phyloP scores from a whole-genome alignment of 2,113 vertebrate genomes.

The Protomyctophum bolini region DNA sequence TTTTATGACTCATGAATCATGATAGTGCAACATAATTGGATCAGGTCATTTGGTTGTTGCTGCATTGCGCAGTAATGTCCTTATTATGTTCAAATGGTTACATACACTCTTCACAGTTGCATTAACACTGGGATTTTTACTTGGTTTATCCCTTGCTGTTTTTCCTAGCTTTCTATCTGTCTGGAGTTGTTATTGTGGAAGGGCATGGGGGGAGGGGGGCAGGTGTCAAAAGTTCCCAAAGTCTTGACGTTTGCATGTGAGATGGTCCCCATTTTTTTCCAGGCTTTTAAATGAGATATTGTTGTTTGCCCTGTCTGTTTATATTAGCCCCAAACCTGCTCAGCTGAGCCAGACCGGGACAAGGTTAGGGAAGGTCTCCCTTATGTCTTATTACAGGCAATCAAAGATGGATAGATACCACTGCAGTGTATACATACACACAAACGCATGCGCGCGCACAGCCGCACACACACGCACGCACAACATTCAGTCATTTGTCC shows the following conservation, averaged over 20 bases:
- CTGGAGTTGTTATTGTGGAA: neutral
- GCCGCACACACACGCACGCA: constrained; percentile 14
- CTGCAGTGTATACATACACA: too few species aligned
- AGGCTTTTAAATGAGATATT: constrained; percentile 45
- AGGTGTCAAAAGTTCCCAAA: constrained; percentile 55
- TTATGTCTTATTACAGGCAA: constrained; percentile 39
- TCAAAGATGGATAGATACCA: constrained; percentile 25
- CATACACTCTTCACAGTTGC: too few species aligned
- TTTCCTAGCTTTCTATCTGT: constrained; percentile 25
- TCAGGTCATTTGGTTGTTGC: constrained; percentile 40
- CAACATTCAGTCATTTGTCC: constrained; percentile 31
- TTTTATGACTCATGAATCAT: constrained; percentile 59
- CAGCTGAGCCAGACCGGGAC: constrained; percentile 9
- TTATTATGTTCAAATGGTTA: too few species aligned
- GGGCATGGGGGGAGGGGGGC: neutral
- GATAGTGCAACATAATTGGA: constrained; percentile 60
- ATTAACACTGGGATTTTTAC: too few species aligned
- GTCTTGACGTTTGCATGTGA: constrained; percentile 64
- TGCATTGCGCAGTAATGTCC: too few species aligned
- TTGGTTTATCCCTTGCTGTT: constrained; percentile 20
- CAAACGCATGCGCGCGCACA: too few species aligned
- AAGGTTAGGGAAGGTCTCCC: constrained; percentile 35
- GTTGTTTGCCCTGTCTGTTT: constrained; percentile 47
- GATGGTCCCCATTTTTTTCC: constrained; percentile 60
- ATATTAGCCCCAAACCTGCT: constrained; percentile 22